phyloP scores from a whole-genome alignment of 53 echinoderm and acorn worm species.

The Echinarachnius parma region DNA sequence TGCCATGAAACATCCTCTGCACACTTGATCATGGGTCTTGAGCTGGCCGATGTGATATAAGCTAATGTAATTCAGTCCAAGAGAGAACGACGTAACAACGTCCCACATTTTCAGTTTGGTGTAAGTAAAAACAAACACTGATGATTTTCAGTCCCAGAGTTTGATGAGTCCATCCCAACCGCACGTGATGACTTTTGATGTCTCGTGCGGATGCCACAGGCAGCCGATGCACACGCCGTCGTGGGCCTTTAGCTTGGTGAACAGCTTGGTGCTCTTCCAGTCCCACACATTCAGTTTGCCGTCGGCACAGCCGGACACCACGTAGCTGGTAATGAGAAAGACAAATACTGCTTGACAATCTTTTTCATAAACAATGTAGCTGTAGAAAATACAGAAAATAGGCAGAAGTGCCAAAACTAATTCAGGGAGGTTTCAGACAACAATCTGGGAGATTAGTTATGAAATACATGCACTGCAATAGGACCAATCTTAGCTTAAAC shows the following conservation, averaged over 20 bases:
- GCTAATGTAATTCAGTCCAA: background rate
- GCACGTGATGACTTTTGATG: constrained; percentile 95
- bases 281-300: constrained; percentile 98
- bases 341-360: background rate
- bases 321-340: constrained; percentile 55
- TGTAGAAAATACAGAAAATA: too few relatives aligned
- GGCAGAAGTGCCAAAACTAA: too few relatives aligned
- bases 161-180: constrained; percentile 99
- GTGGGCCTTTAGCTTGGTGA: constrained; percentile 90
- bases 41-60: too few relatives aligned
- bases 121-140: background rate
- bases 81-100: background rate
- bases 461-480: too few relatives aligned
- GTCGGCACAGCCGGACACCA: constrained; percentile 95
- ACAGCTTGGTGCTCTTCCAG: constrained; percentile 97
- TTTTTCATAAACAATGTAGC: too few relatives aligned
- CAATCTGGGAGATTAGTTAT: too few relatives aligned
- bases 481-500: too few relatives aligned
- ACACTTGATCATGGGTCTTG: too few relatives aligned
- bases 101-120: background rate
- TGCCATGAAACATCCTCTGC: too few relatives aligned
- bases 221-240: constrained; percentile 96
- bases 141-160: constrained; percentile 82
- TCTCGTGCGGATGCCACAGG: constrained; percentile 97
- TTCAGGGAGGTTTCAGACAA: too few relatives aligned